Conservation (phyloP, 30 jellyfish, hydroid and myxozoan species). For the Cassiopea andromeda region DNA sequence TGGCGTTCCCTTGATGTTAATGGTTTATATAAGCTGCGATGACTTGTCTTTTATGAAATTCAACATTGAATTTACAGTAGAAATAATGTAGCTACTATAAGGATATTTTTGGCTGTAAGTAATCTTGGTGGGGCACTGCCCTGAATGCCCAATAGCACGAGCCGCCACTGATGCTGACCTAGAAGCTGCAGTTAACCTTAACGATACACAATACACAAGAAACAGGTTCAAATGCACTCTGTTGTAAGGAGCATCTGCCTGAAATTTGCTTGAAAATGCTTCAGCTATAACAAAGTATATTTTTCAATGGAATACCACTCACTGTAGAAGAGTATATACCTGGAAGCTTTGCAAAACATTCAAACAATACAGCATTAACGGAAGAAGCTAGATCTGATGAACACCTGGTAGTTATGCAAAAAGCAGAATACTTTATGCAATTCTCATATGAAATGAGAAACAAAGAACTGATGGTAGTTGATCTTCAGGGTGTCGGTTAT, state of each 20-base stretch:
- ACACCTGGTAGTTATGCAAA: slow-evolving; percentile 2
- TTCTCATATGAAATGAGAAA: slow-evolving; percentile 2
- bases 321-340: slow-evolving; percentile 44
- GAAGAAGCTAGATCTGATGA: slow-evolving; percentile 6
- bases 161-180: too few species aligned
- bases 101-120: too few species aligned
- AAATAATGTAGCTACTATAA: too few species aligned
- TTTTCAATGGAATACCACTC: slow-evolving; percentile 39
- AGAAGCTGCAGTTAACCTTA: background rate
- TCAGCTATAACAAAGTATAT: background rate
- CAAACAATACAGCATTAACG: slow-evolving; percentile 23
- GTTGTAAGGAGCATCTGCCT: slow-evolving; percentile 11
- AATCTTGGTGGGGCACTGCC: too few species aligned
- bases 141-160: too few species aligned
- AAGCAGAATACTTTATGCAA: slow-evolving; percentile 42
- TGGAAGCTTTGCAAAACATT: slow-evolving; percentile 32
- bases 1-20: too few species aligned
- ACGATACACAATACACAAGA: slow-evolving; percentile 18
- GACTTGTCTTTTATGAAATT: too few species aligned
- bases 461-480: slow-evolving; percentile 4
- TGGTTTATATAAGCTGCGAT: too few species aligned
- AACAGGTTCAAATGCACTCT: slow-evolving; percentile 39
- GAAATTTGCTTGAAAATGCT: background rate
- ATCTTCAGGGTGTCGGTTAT: slow-evolving; percentile 7
- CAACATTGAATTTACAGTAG: too few species aligned